Conservation (phyloP, 2,888 invertebrate genomes). For the Acrocyrtus sp. region DNA sequence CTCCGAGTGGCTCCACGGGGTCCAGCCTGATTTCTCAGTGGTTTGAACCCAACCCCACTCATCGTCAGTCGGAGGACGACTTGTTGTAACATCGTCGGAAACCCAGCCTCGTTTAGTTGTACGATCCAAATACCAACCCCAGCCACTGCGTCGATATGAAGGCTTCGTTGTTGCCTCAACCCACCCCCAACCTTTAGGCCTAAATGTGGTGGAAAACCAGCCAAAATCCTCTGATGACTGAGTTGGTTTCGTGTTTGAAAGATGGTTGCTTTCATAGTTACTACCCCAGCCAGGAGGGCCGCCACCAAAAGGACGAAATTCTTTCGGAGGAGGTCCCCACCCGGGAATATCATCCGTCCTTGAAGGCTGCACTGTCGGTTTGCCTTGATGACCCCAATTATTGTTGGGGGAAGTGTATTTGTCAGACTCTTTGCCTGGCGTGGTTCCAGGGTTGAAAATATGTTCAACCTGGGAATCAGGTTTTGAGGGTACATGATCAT, state of each 20-base stretch:
- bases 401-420: too few species aligned
- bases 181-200: constrained; percentile 6
- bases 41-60: not conserved
- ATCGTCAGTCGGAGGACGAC: not conserved
- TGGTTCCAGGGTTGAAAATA: constrained; percentile 18
- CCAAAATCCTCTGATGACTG: constrained; percentile 3
- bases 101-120: constrained; percentile 6
- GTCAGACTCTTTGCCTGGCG: too few species aligned
- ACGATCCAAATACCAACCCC: constrained; percentile 20
- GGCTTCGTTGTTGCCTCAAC: constrained; percentile 8
- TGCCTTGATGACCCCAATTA: constrained; percentile 4
- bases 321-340: constrained; percentile 38
- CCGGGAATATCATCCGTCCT: constrained; percentile 24
- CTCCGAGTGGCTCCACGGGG: constrained; percentile 71
- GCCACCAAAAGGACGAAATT: constrained; percentile 30
- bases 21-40: constrained; percentile 72
- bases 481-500: constrained; percentile 30
- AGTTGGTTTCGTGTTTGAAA: constrained; percentile 11
- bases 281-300: constrained; percentile 20
- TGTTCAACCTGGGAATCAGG: constrained; percentile 36
- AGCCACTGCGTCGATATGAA: not conserved
- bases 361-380: constrained; percentile 16
- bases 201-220: not conserved
- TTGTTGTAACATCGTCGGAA: not conserved
- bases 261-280: not conserved